Evolutionary conservation across 2,113 vertebrate species (phyloP).

Genomic region (Pangasianodon hypophthalmus): DNA sequence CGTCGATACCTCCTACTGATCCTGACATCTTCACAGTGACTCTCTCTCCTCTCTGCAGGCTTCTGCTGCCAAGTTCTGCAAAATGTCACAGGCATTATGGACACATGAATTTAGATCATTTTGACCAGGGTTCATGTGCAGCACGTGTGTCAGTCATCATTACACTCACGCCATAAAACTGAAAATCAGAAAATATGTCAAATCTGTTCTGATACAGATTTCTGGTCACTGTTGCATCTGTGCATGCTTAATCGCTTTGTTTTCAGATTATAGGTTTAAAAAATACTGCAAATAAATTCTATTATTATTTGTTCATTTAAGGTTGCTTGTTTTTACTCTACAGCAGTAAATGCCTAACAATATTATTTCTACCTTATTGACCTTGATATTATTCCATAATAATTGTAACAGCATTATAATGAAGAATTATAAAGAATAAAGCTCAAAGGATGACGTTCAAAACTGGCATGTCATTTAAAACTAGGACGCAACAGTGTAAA

Average conservation of each 20-base stretch:
- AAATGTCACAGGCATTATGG: constrained; percentile 1
- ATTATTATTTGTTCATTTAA: background rate
- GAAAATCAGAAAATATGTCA: background rate
- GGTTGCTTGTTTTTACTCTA: background rate
- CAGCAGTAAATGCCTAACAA: background rate
- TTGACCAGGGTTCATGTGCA: background rate
- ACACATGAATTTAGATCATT: background rate
- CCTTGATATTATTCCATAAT: background rate
- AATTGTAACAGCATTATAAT: background rate
- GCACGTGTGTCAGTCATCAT: background rate
- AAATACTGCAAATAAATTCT: background rate
- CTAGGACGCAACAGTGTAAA: background rate
- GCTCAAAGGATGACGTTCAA: background rate
- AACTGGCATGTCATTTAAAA: background rate
- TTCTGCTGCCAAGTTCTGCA: background rate
- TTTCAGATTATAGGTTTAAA: background rate
- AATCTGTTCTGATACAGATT: background rate
- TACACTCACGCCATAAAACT: background rate
- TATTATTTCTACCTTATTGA: background rate
- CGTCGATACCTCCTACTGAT: background rate
- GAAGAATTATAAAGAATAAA: background rate
- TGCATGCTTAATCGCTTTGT: background rate
- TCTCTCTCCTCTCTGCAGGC: background rate
- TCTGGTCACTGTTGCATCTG: background rate
- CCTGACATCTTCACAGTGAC: background rate